Conservation (phyloP, 2,113 vertebrate genomes). For the Hemiprocne comata region DNA sequence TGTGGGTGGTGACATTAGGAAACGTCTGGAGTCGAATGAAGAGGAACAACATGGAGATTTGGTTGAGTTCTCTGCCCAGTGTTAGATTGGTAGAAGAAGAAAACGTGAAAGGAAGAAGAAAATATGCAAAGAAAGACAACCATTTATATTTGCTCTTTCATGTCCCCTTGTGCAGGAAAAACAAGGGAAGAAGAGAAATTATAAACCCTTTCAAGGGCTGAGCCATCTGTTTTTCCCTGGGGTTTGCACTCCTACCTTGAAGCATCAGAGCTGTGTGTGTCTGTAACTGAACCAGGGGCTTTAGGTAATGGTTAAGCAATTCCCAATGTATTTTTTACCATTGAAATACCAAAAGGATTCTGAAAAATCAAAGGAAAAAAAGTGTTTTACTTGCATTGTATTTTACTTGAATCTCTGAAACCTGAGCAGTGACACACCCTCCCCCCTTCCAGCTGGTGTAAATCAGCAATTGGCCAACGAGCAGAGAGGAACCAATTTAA, state of each 20-base stretch:
- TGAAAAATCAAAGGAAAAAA: not conserved
- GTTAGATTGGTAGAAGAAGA: not conserved
- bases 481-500: not conserved
- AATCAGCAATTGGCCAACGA: not conserved
- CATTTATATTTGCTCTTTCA: not conserved
- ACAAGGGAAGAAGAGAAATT: not conserved
- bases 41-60: not conserved
- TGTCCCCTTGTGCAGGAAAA: not conserved
- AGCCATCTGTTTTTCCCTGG: not conserved
- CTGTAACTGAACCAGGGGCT: not conserved
- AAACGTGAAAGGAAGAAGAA: not conserved
- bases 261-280: not conserved
- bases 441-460: not conserved
- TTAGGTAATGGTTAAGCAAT: not conserved
- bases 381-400: not conserved
- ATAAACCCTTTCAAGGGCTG: not conserved
- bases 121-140: not conserved
- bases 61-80: not conserved
- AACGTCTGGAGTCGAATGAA: not conserved
- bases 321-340: not conserved
- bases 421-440: not conserved
- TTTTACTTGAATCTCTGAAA: not conserved
- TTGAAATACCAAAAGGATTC: not conserved
- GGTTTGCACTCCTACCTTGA: not conserved
- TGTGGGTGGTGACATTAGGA: not conserved